Base-by-base conservation (phyloP, 2,113 vertebrate genomes). In the Phyllostomus hastatus region DNA sequence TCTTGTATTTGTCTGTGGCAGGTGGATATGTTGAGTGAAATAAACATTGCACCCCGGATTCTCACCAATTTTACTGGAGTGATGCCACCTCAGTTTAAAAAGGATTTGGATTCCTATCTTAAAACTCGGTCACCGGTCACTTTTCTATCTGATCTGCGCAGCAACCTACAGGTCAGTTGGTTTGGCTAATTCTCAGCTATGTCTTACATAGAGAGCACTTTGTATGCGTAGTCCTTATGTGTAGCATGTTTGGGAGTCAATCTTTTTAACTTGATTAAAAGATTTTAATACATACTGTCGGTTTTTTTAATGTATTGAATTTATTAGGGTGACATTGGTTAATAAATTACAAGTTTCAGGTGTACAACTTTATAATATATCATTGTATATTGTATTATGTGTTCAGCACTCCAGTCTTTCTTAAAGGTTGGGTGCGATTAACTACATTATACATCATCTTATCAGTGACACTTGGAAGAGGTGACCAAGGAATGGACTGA, bases 1-100 rank as follows among this genome's bases (percentile, higher is more conserved):
- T 92, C 28, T 81, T 91, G 26, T 22, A 96, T 97, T 94, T 81
- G 2, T 97, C 86, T 86, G 76, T 85, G 12, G 75, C 97, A 99
- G 99, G 99, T 99, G 98, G 99, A 99, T 98, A 99, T 99, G 99
- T 98, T 99, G 97, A 99, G 99, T 91, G 99, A 99, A 98, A 99
- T 99, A 95, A 99, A 99, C 96, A 99, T 99, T 6, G 99, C 99
- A 80, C 99, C 99, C 17, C 99, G 99, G 43, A 99, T 99, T 97
- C 99, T 99, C 97, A 99, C 99, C 0, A 99, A 99, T 98, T 99
- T 99, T 97, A 99, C 99, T 33, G 99, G 99, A 67, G 99, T 99
- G 92, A 99, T 99, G 99, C 99, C 99, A 26, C 99, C 99, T 91
- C 99, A 99, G 98, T 99, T 99, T 98, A 99, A 99, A 98, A 99